Percentiles rank a stretch among this genome's conserved stretches.
These are phyloP conservation scores for Dipodomys merriami DNA, from an alignment of 2,113 vertebrate species.

Conservation along the genomic window DNA sequence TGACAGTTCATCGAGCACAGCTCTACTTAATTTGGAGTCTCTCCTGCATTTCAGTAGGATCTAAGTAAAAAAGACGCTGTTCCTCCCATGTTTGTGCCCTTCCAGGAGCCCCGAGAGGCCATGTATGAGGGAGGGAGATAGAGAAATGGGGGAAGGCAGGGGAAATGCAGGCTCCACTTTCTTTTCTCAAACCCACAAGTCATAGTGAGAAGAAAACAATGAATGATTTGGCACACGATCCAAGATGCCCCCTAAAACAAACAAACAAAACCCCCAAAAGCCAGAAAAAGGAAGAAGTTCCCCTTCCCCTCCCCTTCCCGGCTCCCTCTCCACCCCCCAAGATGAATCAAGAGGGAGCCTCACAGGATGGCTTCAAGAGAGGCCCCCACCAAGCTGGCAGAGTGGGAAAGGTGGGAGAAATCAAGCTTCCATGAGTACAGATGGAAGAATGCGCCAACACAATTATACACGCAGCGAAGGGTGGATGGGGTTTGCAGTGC, in stretches of 20 bases:
- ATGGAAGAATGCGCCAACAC: constrained; percentile 94
- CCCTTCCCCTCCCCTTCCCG: background rate
- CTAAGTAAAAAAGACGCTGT: constrained; percentile 69
- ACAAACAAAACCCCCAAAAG: background rate
- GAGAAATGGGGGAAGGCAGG: constrained; percentile 61
- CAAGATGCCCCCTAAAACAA: constrained; percentile 62
- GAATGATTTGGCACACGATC: constrained; percentile 84
- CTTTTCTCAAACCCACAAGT: constrained; percentile 67
- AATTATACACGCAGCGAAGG: constrained; percentile 91
- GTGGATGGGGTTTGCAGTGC: constrained; percentile 91
- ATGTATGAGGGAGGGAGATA: background rate
- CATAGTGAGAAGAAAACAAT: constrained; percentile 73
- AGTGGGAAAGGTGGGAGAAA: constrained; percentile 76
- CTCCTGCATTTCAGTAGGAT: constrained; percentile 75
- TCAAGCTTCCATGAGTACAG: constrained; percentile 88
- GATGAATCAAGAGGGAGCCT: constrained; percentile 27
- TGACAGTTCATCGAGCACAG: constrained; percentile 74
- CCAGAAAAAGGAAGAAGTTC: background rate
- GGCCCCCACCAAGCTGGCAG: constrained; percentile 58
- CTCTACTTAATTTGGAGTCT: constrained; percentile 73
- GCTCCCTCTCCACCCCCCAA: background rate
- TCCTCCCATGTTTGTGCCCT: constrained; percentile 50
- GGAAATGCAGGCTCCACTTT: constrained; percentile 50
- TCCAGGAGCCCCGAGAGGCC: constrained; percentile 43
- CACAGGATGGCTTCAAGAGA: constrained; percentile 71